A percentile compares a stretch with the other conserved stretches of the same genome.
phyloP scores from a whole-genome alignment of 1,140 invertebrate genomes.

The Ceratina japonica region DNA sequence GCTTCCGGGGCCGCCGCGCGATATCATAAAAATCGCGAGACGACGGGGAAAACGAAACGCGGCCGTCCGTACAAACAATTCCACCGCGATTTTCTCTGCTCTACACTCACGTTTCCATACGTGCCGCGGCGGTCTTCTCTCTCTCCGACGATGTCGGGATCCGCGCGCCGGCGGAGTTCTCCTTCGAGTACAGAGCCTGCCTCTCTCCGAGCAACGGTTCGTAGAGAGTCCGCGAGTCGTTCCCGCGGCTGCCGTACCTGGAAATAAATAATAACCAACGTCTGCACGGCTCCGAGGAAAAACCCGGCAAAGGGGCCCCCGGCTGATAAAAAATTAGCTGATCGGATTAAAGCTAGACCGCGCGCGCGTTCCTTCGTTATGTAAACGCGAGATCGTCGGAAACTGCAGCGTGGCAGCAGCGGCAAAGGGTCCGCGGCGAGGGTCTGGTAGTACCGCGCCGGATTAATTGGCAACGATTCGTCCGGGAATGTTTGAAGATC shows the following conservation, averaged over 20 bases:
- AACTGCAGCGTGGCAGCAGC: too few species aligned
- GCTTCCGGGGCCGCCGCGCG: constrained; percentile 1
- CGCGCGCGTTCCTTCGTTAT: too few species aligned
- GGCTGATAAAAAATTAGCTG: too few species aligned
- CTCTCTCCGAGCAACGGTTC: constrained; percentile 75
- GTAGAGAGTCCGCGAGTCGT: constrained; percentile 71
- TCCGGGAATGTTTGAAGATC: constrained; percentile 29
- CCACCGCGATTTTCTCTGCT: neutral
- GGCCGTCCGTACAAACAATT: neutral
- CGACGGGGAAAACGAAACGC: neutral
- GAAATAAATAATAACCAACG: constrained; percentile 25
- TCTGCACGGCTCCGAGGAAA: too few species aligned
- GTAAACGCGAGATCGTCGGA: too few species aligned
- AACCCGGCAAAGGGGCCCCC: too few species aligned
- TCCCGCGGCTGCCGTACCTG: constrained; percentile 53
- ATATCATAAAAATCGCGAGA: neutral
- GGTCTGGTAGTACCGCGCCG: neutral
- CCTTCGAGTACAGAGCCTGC: constrained; percentile 73
- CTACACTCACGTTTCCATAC: constrained; percentile 52
- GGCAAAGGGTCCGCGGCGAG: neutral
- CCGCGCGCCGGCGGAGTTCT: constrained; percentile 59
- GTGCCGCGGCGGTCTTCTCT: constrained; percentile 51
- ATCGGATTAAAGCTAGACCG: too few species aligned
- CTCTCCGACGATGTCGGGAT: constrained; percentile 42
- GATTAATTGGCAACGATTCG: constrained; percentile 29